Evolutionary conservation across 2,888 invertebrate genomes (phyloP).

Genomic region (Torymus aiolomorphi): DNA sequence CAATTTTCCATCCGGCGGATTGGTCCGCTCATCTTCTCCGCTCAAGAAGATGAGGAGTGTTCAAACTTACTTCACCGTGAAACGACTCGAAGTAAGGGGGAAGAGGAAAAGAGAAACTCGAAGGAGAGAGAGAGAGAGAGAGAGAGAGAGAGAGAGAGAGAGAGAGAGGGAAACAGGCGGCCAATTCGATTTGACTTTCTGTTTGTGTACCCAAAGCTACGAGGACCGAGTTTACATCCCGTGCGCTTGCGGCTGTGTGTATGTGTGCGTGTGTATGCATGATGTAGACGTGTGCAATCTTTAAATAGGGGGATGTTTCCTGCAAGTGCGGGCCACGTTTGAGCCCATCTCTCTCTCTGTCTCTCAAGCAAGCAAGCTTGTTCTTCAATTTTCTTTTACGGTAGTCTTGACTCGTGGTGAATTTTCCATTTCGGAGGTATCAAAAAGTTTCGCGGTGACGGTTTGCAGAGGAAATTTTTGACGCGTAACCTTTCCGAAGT

Average conservation of each 20-base stretch:
- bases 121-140: not conserved
- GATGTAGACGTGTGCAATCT: conserved; percentile 14
- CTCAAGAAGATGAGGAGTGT: conserved; percentile 41
- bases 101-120: not conserved
- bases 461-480: not conserved
- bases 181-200: conserved; percentile 54
- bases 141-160: conserved; percentile 9
- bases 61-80: conserved; percentile 49
- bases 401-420: not conserved
- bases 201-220: conserved; percentile 32
- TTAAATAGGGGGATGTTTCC: conserved; percentile 18
- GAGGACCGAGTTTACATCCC: conserved; percentile 37
- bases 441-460: not conserved
- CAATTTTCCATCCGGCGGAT: conserved; percentile 22
- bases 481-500: not conserved
- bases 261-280: not conserved
- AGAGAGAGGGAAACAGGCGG: conserved; percentile 19
- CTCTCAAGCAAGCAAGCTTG: not conserved
- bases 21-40: conserved; percentile 22
- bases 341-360: not conserved
- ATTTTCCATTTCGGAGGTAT: not conserved
- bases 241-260: not conserved
- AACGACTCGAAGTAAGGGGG: conserved; percentile 19
- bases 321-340: not conserved
- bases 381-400: conserved; percentile 24